These are phyloP conservation scores for Rotaria sp. DNA, from an alignment of 2,888 invertebrate genomes.

Conservation along the genomic window DNA sequence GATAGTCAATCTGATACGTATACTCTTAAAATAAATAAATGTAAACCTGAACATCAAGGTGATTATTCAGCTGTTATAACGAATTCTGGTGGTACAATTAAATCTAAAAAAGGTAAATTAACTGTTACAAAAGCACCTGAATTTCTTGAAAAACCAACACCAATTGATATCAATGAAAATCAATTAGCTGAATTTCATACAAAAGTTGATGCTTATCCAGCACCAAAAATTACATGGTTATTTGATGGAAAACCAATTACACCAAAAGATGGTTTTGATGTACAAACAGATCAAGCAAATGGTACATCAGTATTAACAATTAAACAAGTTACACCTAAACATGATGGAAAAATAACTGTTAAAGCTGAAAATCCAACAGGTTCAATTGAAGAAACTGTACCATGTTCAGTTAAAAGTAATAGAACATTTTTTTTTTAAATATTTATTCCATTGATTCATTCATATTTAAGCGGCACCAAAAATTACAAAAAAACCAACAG, in stretches of 20 bases:
- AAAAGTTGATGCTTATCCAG: slow-evolving; percentile 30
- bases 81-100: slow-evolving; percentile 30
- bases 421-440: neutral
- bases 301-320: slow-evolving; percentile 57
- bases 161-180: neutral
- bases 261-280: slow-evolving; percentile 28
- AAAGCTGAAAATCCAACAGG: slow-evolving; percentile 52
- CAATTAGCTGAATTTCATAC: slow-evolving; percentile 30
- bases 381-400: slow-evolving; percentile 49
- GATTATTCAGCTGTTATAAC: slow-evolving; percentile 34
- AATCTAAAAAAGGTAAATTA: slow-evolving; percentile 20
- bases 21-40: slow-evolving; percentile 29
- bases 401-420: slow-evolving; percentile 48
- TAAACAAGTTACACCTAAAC: slow-evolving; percentile 62
- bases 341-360: slow-evolving; percentile 54
- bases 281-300: slow-evolving; percentile 75
- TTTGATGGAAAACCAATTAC: slow-evolving; percentile 35
- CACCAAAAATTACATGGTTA: slow-evolving; percentile 38
- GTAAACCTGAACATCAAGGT: slow-evolving; percentile 34
- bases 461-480: slow-evolving; percentile 21
- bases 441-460: neutral
- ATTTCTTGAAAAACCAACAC: slow-evolving; percentile 19
- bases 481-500: slow-evolving; percentile 27
- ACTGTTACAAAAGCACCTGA: neutral
- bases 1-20: neutral